Evolutionary conservation across 2,113 vertebrate genomes (phyloP), one percentile per base, ranked within the genome.

Genomic region (Silurus asotus): DNA sequence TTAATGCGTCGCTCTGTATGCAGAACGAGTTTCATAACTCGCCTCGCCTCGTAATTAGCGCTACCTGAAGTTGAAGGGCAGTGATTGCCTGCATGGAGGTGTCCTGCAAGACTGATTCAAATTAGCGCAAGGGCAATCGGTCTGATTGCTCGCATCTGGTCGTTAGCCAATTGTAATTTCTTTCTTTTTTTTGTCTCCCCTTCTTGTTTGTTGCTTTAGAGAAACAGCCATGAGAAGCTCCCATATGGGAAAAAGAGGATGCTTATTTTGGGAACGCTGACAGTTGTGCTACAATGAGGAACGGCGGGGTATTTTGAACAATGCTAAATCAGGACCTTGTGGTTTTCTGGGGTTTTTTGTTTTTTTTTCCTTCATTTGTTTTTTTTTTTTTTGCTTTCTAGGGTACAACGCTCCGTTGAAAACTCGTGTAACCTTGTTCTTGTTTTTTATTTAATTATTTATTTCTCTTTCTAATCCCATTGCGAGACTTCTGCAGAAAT

Each of bases 81-180:
- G 89, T 92, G 92, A 94, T 94, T 93, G 93, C 92, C 92, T 93
- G 88, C 76, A 59, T 93, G 93, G 91, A 93, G 89, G 91, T 65
- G 82, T 93, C 91, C 92, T 92, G 91, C 89, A 93, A 93, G 92
- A 87, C 93, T 91, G 91, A 90, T 92, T 92, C 88, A 89, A 91
- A 94, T 93, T 94, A 93, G 89, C 89, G 89, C 88, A 90, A 93
- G 92, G 92, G 86, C 85, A 88, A 92, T 91, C 91, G 90, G 89
- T 90, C 92, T 94, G 93, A 94, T 95, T 94, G 92, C 94, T 93
- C 92, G 90, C 93, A 94, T 94, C 93, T 95, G 93, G 93, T 88
- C 90, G 89, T 92, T 94, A 93, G 10, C 45, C 55, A 84, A 85
- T 88, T 37, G 37, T 37, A 37, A 37, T 37, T 37, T 37, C 37